Evolutionary conservation across 2,888 invertebrate species (phyloP), one percentile per base, ranked within the genome.

Genomic region (Mimas tiliae): DNA sequence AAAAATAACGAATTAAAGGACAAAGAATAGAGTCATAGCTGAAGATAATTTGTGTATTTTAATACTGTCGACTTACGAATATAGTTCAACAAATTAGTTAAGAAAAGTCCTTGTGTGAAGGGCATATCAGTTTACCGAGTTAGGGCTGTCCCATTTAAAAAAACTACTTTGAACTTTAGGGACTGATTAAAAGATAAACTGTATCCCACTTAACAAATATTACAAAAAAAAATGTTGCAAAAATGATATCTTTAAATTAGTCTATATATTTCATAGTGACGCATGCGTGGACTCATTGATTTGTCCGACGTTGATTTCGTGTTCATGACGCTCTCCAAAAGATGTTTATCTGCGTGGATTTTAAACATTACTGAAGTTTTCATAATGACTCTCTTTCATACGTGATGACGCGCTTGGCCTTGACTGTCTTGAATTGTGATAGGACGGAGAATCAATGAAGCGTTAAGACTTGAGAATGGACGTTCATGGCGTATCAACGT

Each of bases 231-330:
- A 12, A 14, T 14, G 45, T 14, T 12, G 55, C 14, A 65, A 19
- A 34, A 27, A 33, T 27, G 12, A n/a, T 12, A 65, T 16, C 42
- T 34, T 42, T 0, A 38, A 19, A 38, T 76, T 68, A 69, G 69
- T 69, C 71, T 79, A 81, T 80, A 82, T 78, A 72, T 74, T 79
- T 75, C 69, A 78, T 78, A 71, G 73, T 82, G 86, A 90, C 93
- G 93, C 93, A 93, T 93, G 93, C 93, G 93, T 88, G 83, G 74
- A 86, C 81, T 78, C 74, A 93, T 93, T 89, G 93, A 93, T 93
- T 88, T 78, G 77, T 81, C 75, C 81, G 80, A 75, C 76, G 83
- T 82, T 82, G 86, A 87, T 86, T 86, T 82, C 79, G 75, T 82
- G 81, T 79, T 79, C 78, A 70, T 70, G 72, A 73, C 74, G 72